Conservation (phyloP, 2,113 vertebrate genomes). For the Maccullochella peelii region DNA sequence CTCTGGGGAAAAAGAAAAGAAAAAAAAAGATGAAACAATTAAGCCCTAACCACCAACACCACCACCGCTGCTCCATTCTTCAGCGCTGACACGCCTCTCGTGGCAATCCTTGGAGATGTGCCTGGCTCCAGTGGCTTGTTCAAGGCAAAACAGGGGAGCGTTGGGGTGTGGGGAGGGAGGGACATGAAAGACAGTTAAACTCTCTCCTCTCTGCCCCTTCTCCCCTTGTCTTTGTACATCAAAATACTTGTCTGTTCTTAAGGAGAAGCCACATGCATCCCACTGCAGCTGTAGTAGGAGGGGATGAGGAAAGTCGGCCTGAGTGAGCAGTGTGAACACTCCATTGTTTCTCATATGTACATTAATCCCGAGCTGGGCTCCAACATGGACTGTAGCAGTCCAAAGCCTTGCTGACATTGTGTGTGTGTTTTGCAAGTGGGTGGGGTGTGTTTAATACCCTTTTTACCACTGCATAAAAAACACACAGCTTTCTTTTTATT, state of each 20-base stretch:
- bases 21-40: conserved; percentile 49
- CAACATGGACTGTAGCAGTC: conserved; percentile 14
- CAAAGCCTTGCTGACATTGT: conserved; percentile 63
- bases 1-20: conserved; percentile 16
- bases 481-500: conserved; percentile 49
- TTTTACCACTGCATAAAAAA: conserved; percentile 34
- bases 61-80: conserved; percentile 6
- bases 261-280: conserved; percentile 45
- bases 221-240: conserved; percentile 58
- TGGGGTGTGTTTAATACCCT: conserved; percentile 55
- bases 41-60: conserved; percentile 8
- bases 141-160: conserved; percentile 39
- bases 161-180: conserved; percentile 27
- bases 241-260: conserved; percentile 51
- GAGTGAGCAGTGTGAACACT: conserved; percentile 30
- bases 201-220: conserved; percentile 39
- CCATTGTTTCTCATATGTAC: conserved; percentile 72
- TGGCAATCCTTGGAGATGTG: conserved; percentile 45
- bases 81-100: conserved; percentile 32
- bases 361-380: conserved; percentile 67
- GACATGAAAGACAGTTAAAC: conserved; percentile 64
- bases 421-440: conserved; percentile 33
- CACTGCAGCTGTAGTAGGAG: conserved; percentile 39
- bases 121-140: conserved; percentile 42
- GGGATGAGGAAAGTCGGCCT: conserved; percentile 50